Evolutionary conservation across 2,888 invertebrate genomes (phyloP).

Genomic region (Sclerodermus sp.): DNA sequence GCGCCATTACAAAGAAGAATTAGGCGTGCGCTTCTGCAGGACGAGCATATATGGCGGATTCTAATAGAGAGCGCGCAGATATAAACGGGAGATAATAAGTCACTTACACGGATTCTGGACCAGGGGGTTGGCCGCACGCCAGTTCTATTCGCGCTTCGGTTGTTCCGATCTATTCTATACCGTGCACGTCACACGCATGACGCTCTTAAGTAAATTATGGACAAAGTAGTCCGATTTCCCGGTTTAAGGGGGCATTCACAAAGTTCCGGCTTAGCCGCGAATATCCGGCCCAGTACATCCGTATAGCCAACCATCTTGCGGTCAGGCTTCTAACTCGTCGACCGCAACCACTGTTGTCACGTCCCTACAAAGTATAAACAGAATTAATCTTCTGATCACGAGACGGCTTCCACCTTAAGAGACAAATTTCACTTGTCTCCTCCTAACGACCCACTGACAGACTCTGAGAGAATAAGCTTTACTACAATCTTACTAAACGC

Average conservation of each 20-base stretch:
- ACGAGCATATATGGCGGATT: conserved; percentile 18
- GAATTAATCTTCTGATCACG: no score
- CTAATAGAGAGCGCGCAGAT: conserved; percentile 37
- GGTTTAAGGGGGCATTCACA: conserved; percentile 47
- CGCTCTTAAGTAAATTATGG: conserved; percentile 59
- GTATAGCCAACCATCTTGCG: no score
- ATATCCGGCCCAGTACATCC: conserved; percentile 9
- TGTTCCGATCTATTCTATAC: conserved; percentile 57
- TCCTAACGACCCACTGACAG: no score
- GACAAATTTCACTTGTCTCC: no score
- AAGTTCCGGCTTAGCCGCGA: conserved; percentile 29
- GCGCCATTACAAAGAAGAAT: conserved; percentile 44
- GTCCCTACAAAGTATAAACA: no score
- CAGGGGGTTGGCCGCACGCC: conserved; percentile 53
- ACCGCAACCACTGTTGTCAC: no score
- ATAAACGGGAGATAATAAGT: conserved; percentile 57
- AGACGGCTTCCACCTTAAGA: no score
- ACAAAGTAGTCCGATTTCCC: conserved; percentile 55
- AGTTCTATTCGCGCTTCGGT: conserved; percentile 57
- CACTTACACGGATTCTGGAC: conserved; percentile 55
- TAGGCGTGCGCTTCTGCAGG: conserved; percentile 31
- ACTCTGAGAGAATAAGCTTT: no score
- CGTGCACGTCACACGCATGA: conserved; percentile 57
- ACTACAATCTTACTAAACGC: no score
- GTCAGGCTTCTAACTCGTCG: no score